Evolutionary conservation across 2,888 invertebrate species (phyloP).

Genomic region (Suillia variegata): DNA sequence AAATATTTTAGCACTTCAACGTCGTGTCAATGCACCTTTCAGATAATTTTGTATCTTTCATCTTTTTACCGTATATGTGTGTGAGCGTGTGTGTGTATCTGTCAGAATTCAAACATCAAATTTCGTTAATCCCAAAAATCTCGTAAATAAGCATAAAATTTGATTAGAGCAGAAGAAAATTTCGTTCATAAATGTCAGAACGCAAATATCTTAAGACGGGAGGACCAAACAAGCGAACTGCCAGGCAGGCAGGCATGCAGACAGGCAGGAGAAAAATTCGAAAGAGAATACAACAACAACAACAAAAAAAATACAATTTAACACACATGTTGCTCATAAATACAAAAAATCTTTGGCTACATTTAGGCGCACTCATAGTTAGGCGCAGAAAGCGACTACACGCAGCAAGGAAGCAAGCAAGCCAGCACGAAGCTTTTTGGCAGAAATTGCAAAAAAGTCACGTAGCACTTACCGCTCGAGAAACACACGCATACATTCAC

Average conservation of each 20-base stretch:
- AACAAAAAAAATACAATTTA: not conserved
- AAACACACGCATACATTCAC: not conserved
- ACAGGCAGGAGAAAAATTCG: not conserved
- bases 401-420: not conserved
- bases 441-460: not conserved
- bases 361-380: not conserved
- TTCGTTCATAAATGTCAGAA: slow-evolving; percentile 30
- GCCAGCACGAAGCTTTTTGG: too few relatives aligned
- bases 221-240: too few relatives aligned
- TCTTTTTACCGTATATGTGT: too few relatives aligned
- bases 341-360: not conserved
- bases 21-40: too few relatives aligned
- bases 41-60: too few relatives aligned
- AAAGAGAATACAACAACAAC: not conserved
- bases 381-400: not conserved
- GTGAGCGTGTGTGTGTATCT: too few relatives aligned
- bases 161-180: slow-evolving; percentile 33
- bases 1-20: too few relatives aligned
- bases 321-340: not conserved
- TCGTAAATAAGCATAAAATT: slow-evolving; percentile 33
- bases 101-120: slow-evolving; percentile 1
- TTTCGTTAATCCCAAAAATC: slow-evolving; percentile 17
- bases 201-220: slow-evolving; percentile 4
- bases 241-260: too few relatives aligned
- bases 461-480: not conserved